Evolutionary conservation across 2,888 invertebrate species (phyloP), one percentile per base, ranked within the genome.

Genomic region (Listrodromus nycthemerus): DNA sequence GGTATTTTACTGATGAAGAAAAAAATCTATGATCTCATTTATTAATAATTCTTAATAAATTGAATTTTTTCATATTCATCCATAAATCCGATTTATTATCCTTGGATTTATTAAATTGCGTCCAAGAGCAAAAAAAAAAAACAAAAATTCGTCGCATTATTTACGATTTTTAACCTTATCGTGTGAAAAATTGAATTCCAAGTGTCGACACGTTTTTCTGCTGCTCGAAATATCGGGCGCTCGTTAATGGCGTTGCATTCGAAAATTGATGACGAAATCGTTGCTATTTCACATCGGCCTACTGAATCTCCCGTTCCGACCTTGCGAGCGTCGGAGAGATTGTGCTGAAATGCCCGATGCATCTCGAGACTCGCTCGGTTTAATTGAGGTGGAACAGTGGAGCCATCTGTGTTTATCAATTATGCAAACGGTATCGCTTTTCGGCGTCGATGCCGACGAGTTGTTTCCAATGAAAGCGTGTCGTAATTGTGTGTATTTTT

Each of bases 241-340:
- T 50, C 19, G 19, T 19, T n/a, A n/a, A 19, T 7, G 50, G 50
- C 50, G 19, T 50, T 19, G 50, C n/a, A n/a, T 50, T 50, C 50
- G 50, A 50, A 50, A 50, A 50, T 50, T 50, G 50, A 50, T 50
- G 50, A 50, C 50, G 50, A n/a, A 5, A 19, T 50, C 50, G 50
- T 19, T 13, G 41, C 41, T 41, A 41, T 41, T 41, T 41, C 13
- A 41, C 41, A 50, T 19, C n/a, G 19, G 50, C n/a, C 50, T 50
- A 19, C 50, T n/a, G 50, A 50, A 50, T 50, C n/a, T 50, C n/a
- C 19, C 19, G n/a, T 50, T 19, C 50, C 50, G 50, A 50, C 50
- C 50, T 50, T 50, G 50, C 50, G 50, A 50, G 50, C 50, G 19
- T 19, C 50, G 19, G 50, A 19, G n/a, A 50, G 50, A 50, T 50